Evolutionary conservation across 2,113 vertebrate genomes (phyloP).

Genomic region (Crotalus viridis): DNA sequence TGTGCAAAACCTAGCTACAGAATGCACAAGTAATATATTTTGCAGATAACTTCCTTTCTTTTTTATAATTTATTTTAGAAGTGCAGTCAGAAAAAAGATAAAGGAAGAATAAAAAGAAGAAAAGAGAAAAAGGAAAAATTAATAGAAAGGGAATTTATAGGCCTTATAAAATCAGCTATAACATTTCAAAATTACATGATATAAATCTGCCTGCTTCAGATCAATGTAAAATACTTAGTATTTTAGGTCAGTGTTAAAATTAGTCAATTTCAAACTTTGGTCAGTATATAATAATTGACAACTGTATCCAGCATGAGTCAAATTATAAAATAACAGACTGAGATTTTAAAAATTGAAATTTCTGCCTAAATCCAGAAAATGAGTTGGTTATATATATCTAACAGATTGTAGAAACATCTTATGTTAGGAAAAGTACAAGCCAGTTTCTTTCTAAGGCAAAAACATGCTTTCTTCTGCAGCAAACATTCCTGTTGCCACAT

Average conservation of each 20-base stretch:
- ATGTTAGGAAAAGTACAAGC: background rate
- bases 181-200: background rate
- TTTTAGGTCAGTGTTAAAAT: background rate
- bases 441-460: constrained; percentile 33
- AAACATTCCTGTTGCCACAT: constrained; percentile 17
- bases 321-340: background rate
- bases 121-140: background rate
- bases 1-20: background rate
- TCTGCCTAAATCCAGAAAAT: background rate
- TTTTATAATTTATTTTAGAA: background rate
- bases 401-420: background rate
- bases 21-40: background rate
- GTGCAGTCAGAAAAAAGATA: background rate
- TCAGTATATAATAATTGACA: background rate
- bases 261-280: background rate
- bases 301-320: background rate
- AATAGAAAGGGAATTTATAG: background rate
- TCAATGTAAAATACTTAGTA: background rate
- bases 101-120: background rate
- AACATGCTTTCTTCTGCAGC: constrained; percentile 45
- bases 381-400: background rate
- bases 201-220: background rate
- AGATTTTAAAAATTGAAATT: background rate
- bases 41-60: background rate
- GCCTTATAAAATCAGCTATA: background rate